Base-by-base conservation (phyloP, 2,797 vertebrate genomes). In the Sebastes itinus region DNA sequence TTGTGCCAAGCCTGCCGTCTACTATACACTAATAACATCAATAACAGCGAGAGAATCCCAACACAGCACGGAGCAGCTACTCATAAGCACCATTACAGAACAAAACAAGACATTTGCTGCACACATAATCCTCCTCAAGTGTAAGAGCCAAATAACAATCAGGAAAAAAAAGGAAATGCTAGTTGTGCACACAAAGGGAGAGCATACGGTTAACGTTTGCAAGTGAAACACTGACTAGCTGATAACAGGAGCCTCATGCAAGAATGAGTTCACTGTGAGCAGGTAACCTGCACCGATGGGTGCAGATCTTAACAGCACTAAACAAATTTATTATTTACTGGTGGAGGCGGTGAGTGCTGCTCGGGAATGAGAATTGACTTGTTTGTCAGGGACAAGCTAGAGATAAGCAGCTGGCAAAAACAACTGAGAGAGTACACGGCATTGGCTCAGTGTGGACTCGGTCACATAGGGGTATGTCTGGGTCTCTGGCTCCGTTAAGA, bases 401-500 rank as follows among this genome's bases (percentile, higher is more conserved):
- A 80, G 74, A 87, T 83, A 82, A 91, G 81, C 83, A 86, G 52
- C 11, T 73, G 85, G 82, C 77, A 87, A 88, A 87, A 85, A 88
- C 66, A 84, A 83, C 64, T 32, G 52, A 59, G 58, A 68, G 23
- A 58, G 32, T 2, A 27, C 28, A 75, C 64, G 30, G 42, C 61
- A 59, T 14, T 14, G 28, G 65, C 46, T 81, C 61, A 32, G 18
- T 28, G 67, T 56, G 65, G 74, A 64, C 65, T 52, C 7, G 4
- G 54, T 52, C 52, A 71, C 32, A 59, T 12, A 42, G 16, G 72
- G 52, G 49, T 49, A 55, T 6, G 58, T 74, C 55, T 28, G 35
- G 27, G 66, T 80, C 52, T 52, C 14, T 2, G 16, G 32, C 59
- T 58, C 22, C 0, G 2, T 35, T 46, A 14, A 66, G 46, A 70